Evolutionary conservation across 2,113 vertebrate species (phyloP).

Genomic region (Microcebus griseorufus): DNA sequence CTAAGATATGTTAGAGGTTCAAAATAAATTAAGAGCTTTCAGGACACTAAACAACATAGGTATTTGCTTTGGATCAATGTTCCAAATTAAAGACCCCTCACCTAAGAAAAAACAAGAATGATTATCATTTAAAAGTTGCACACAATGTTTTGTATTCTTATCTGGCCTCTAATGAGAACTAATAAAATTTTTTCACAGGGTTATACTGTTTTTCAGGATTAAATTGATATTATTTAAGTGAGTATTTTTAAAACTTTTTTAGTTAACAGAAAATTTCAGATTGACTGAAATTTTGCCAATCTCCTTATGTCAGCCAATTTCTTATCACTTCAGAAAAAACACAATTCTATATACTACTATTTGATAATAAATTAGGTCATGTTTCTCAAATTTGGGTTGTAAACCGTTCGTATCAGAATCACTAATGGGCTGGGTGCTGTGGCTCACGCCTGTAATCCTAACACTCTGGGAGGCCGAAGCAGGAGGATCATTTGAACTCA

Average conservation of each 20-base stretch:
- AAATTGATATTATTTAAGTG: neutral
- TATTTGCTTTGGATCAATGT: slow-evolving; percentile 47
- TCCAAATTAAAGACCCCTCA: neutral
- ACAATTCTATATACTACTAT: neutral
- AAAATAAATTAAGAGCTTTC: slow-evolving; percentile 73
- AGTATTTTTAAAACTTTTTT: neutral
- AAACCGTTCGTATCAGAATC: neutral
- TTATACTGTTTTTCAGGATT: neutral
- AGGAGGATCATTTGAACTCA: too few relatives aligned
- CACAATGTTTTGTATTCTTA: neutral
- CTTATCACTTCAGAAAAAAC: slow-evolving; percentile 14
- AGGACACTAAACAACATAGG: slow-evolving; percentile 54
- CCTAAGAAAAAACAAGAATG: neutral
- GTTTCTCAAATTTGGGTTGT: neutral
- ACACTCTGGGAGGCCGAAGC: too few relatives aligned
- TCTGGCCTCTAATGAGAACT: neutral
- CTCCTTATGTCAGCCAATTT: neutral
- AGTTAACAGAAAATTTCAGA: neutral
- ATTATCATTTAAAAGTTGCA: slow-evolving; percentile 44
- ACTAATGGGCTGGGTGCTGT: neutral
- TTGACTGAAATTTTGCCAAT: neutral
- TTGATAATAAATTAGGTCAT: neutral
- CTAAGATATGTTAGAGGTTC: slow-evolving; percentile 69
- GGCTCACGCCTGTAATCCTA: too few relatives aligned
- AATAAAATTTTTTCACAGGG: neutral